Evolutionary conservation across 2,888 invertebrate genomes (phyloP).

Genomic region (Rhynchonema sp.): DNA sequence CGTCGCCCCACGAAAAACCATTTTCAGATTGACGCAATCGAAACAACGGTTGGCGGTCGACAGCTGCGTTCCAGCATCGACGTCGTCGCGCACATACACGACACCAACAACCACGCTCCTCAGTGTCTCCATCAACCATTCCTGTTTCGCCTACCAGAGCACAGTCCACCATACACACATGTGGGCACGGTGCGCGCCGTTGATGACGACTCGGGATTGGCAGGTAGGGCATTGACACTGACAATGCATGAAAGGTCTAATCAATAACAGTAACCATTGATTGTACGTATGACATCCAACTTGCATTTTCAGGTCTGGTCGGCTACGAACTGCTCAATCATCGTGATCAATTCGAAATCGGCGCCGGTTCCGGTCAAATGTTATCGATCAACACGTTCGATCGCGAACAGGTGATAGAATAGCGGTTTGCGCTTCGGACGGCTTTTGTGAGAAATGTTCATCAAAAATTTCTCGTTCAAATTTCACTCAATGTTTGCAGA

Average conservation of each 20-base stretch:
- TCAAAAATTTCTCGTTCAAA: too few relatives aligned
- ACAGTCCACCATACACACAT: not conserved
- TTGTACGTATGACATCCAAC: too few relatives aligned
- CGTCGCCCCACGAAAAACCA: too few relatives aligned
- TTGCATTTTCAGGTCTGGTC: too few relatives aligned
- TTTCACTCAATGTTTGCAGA: too few relatives aligned
- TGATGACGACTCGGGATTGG: conserved; percentile 67
- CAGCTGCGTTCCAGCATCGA: not conserved
- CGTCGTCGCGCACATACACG: conserved; percentile 59
- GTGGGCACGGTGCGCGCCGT: conserved; percentile 61
- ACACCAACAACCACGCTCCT: conserved; percentile 60
- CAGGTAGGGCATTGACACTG: too few relatives aligned
- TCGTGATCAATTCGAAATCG: not conserved
- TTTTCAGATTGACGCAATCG: too few relatives aligned
- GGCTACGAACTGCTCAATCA: conserved; percentile 45
- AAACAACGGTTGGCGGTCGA: not conserved
- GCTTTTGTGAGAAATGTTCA: not conserved
- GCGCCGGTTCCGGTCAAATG: conserved; percentile 3
- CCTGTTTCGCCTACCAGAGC: conserved; percentile 1
- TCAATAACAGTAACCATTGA: too few relatives aligned
- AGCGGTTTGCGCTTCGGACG: too few relatives aligned
- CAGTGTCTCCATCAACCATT: not conserved
- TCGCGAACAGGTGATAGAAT: conserved; percentile 1
- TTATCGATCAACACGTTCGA: not conserved
- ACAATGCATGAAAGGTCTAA: too few relatives aligned